Evolutionary conservation across 1,140 invertebrate species (phyloP).

Genomic region (Zeugodacus cucurbitae): DNA sequence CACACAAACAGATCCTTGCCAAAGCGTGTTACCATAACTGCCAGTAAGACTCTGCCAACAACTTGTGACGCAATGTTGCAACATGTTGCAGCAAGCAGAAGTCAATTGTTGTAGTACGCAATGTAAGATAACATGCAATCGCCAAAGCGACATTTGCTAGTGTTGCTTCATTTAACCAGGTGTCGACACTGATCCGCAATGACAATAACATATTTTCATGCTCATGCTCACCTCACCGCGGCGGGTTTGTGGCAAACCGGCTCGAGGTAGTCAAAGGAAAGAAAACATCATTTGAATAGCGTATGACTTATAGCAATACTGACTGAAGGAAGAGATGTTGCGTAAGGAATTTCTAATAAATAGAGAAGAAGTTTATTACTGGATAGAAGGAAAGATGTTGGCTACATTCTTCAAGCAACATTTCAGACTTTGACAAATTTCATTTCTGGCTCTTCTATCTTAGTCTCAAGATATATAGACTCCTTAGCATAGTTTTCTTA

Average conservation of each 20-base stretch:
- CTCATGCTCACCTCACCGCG: not conserved
- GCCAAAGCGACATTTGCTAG: constrained; percentile 44
- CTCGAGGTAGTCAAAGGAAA: not conserved
- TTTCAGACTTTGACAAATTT: too few relatives aligned
- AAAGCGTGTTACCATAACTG: constrained; percentile 9
- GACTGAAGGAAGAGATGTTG: too few relatives aligned
- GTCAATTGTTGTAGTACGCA: not conserved
- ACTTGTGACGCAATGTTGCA: constrained; percentile 51
- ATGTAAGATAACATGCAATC: constrained; percentile 20
- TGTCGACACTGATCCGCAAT: constrained; percentile 61
- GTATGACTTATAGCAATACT: too few relatives aligned
- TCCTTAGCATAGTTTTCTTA: too few relatives aligned
- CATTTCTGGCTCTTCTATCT: too few relatives aligned
- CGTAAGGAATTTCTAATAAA: too few relatives aligned
- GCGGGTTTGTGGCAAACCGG: not conserved
- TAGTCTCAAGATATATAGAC: too few relatives aligned
- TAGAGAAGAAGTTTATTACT: too few relatives aligned
- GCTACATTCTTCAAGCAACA: too few relatives aligned
- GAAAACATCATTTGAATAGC: not conserved
- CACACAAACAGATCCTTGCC: constrained; percentile 34
- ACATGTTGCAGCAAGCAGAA: constrained; percentile 10
- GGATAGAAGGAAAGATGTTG: too few relatives aligned
- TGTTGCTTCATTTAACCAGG: constrained; percentile 64
- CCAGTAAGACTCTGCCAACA: constrained; percentile 54
- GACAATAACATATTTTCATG: constrained; percentile 56